Evolutionary conservation across 2,888 invertebrate genomes (phyloP).

Genomic region (Dorcus parallelipipedus): DNA sequence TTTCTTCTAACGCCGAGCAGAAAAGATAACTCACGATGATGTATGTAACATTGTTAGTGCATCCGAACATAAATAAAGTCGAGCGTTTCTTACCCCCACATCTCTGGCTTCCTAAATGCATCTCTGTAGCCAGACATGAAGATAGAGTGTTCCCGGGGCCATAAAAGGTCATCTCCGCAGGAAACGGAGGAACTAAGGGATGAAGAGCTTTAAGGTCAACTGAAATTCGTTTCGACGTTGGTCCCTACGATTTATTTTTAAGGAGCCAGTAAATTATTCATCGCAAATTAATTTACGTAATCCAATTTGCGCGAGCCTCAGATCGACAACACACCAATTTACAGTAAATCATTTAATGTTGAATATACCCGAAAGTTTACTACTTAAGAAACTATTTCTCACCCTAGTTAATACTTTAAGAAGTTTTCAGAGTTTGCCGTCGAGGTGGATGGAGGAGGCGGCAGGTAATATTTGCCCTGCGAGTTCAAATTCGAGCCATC

Average conservation of each 20-base stretch:
- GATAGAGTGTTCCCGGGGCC: slow-evolving; percentile 30
- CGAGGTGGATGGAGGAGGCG: slow-evolving; percentile 3
- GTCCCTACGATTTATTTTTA: too few relatives aligned
- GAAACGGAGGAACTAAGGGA: slow-evolving; percentile 28
- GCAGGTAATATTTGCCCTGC: slow-evolving; percentile 12
- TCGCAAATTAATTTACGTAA: neutral
- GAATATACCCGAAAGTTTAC: slow-evolving; percentile 30
- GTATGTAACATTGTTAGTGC: too few relatives aligned
- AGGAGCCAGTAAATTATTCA: too few relatives aligned
- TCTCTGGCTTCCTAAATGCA: slow-evolving; percentile 32
- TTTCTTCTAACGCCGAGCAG: too few relatives aligned
- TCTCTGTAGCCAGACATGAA: slow-evolving; percentile 25
- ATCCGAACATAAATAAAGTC: too few relatives aligned
- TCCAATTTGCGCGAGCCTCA: slow-evolving; percentile 7
- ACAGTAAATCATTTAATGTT: slow-evolving; percentile 27
- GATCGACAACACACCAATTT: slow-evolving; percentile 21
- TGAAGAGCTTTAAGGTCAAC: slow-evolving; percentile 25
- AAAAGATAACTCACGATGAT: too few relatives aligned
- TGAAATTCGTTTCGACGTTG: neutral
- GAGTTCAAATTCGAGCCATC: slow-evolving; percentile 35
- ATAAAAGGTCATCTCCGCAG: slow-evolving; percentile 34
- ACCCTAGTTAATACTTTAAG: slow-evolving; percentile 37
- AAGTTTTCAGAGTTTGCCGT: slow-evolving; percentile 28
- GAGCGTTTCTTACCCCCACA: too few relatives aligned
- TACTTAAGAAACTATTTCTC: slow-evolving; percentile 36